Evolutionary conservation across 2,113 vertebrate genomes (phyloP).

Genomic region (Struthidea cinerea): DNA sequence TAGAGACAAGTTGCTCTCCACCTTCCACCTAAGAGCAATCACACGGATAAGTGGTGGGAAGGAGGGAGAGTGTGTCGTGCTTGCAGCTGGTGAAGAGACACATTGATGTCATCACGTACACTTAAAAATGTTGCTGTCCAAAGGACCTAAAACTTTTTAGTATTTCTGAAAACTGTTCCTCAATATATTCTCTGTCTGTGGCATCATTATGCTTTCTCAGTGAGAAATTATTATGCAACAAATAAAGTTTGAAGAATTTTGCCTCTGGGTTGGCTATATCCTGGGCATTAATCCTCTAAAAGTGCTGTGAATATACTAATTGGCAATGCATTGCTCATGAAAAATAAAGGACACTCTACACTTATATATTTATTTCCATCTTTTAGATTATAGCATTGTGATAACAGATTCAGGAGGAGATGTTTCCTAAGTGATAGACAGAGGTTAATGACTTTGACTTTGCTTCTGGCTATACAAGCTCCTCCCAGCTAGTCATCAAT

Average conservation of each 20-base stretch:
- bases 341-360: neutral
- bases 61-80: neutral
- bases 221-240: neutral
- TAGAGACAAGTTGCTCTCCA: neutral
- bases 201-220: neutral
- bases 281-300: neutral
- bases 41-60: neutral
- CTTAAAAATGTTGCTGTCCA: neutral
- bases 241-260: neutral
- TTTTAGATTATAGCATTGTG: neutral
- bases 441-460: conserved; percentile 14
- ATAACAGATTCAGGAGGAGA: neutral
- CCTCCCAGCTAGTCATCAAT: neutral
- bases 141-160: neutral
- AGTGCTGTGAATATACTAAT: neutral
- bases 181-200: neutral
- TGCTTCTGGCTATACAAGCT: neutral
- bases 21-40: neutral
- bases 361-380: neutral
- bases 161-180: neutral
- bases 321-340: neutral
- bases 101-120: neutral
- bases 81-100: neutral
- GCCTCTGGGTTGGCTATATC: neutral
- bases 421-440: neutral